phyloP scores from a whole-genome alignment of 2,888 invertebrate genomes.

The Tetragonisca angustula region DNA sequence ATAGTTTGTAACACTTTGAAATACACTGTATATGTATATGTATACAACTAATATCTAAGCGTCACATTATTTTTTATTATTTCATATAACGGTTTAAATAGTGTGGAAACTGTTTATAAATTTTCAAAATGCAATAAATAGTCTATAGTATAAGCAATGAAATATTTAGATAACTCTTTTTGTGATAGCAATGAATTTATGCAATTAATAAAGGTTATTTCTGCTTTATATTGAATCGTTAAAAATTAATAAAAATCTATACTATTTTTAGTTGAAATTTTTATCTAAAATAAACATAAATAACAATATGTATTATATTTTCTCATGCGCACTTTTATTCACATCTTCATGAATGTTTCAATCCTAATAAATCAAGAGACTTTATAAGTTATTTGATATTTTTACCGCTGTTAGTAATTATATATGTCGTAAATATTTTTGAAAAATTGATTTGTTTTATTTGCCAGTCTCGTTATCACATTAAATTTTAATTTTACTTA shows the following conservation, averaged over 20 bases:
- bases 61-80: neutral
- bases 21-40: neutral
- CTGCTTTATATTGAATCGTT: neutral
- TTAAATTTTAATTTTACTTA: conserved; percentile 25
- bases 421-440: conserved; percentile 9
- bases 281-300: neutral
- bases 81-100: neutral
- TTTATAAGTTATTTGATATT: conserved; percentile 30
- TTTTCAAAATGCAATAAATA: neutral
- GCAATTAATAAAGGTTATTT: neutral
- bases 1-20: neutral
- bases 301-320: conserved; percentile 3
- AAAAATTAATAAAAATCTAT: neutral
- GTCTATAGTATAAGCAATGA: neutral
- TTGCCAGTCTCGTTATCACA: conserved; percentile 41
- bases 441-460: conserved; percentile 13
- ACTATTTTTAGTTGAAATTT: neutral
- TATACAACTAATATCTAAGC: neutral
- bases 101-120: neutral
- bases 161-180: neutral
- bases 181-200: neutral
- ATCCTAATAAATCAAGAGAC: conserved; percentile 2
- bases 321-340: conserved; percentile 28
- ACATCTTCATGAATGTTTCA: conserved; percentile 3
- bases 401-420: neutral